Conservation (phyloP, 2,113 vertebrate genomes). For the Thamnaconus septentrionalis region DNA sequence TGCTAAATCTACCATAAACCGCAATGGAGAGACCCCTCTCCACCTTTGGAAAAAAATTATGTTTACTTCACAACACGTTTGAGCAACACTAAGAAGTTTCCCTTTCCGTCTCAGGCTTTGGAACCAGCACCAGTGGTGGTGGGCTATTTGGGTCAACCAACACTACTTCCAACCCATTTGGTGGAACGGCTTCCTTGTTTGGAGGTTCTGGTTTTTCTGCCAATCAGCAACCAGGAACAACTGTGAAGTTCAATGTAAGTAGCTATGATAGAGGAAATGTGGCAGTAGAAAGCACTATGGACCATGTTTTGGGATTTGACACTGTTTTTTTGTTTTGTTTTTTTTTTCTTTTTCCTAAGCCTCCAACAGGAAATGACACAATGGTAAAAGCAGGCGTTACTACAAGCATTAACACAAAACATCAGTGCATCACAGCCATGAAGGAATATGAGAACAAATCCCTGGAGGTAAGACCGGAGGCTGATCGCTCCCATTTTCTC, state of each 20-base stretch:
- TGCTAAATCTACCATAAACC: too few relatives aligned
- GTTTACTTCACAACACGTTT: not conserved
- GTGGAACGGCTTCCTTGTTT: conserved; percentile 85
- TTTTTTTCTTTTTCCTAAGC: conserved; percentile 65
- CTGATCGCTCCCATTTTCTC: not conserved
- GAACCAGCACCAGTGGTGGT: conserved; percentile 89
- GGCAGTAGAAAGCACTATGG: not conserved
- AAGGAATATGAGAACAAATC: conserved; percentile 94
- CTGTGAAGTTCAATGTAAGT: conserved; percentile 94
- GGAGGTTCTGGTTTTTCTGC: conserved; percentile 87
- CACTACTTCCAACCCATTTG: conserved; percentile 92
- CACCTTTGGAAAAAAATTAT: not conserved
- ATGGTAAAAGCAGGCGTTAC: conserved; percentile 97
- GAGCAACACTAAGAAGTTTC: not conserved
- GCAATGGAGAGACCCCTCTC: too few relatives aligned
- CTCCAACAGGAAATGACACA: conserved; percentile 90
- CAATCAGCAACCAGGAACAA: conserved; percentile 86
- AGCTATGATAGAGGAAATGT: not conserved
- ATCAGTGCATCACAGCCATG: conserved; percentile 99
- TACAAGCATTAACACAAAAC: conserved; percentile 96
- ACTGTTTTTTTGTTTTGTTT: not conserved
- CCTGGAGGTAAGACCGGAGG: conserved; percentile 55
- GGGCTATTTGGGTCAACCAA: conserved; percentile 93
- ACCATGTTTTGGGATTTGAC: not conserved
- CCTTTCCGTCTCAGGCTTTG: conserved; percentile 79